Conservation (phyloP, 2,888 invertebrate genomes). For the Parnassius orleans region DNA sequence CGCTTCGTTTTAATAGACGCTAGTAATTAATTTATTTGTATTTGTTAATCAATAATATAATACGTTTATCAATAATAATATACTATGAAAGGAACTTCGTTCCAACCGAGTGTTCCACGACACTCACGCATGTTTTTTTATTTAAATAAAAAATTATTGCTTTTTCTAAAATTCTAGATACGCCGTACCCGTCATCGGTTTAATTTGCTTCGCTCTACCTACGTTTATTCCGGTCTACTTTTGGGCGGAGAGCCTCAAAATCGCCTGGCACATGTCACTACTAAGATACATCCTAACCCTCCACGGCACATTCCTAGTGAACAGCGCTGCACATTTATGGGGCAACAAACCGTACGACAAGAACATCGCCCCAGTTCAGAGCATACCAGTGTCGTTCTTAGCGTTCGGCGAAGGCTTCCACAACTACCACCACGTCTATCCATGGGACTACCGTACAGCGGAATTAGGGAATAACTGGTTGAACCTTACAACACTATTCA, state of each 20-base stretch:
- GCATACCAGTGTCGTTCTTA: constrained; percentile 36
- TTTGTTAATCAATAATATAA: no score
- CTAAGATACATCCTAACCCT: constrained; percentile 79
- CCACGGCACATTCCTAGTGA: constrained; percentile 70
- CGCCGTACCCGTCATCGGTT: constrained; percentile 82
- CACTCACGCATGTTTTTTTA: no score
- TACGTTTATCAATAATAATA: no score
- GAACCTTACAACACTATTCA: constrained; percentile 46
- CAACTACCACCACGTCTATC: constrained; percentile 55
- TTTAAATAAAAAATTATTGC: no score
- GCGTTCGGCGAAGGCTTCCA: constrained; percentile 54
- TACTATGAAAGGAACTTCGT: no score
- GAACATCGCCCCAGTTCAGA: constrained; percentile 42
- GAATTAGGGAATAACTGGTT: constrained; percentile 44
- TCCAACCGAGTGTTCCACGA: no score
- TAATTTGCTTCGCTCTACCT: constrained; percentile 71
- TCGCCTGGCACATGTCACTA: constrained; percentile 57
- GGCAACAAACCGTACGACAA: constrained; percentile 70
- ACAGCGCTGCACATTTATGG: constrained; percentile 82
- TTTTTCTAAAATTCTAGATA: constrained; percentile 51
- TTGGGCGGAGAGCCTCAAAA: constrained; percentile 77
- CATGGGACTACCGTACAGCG: constrained; percentile 51
- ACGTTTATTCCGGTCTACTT: constrained; percentile 71
- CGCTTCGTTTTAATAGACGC: no score
- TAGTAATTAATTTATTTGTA: no score